Evolutionary conservation across 2,888 invertebrate species (phyloP), one percentile per base, ranked within the genome.

Genomic region (Nymphalis polychloros): DNA sequence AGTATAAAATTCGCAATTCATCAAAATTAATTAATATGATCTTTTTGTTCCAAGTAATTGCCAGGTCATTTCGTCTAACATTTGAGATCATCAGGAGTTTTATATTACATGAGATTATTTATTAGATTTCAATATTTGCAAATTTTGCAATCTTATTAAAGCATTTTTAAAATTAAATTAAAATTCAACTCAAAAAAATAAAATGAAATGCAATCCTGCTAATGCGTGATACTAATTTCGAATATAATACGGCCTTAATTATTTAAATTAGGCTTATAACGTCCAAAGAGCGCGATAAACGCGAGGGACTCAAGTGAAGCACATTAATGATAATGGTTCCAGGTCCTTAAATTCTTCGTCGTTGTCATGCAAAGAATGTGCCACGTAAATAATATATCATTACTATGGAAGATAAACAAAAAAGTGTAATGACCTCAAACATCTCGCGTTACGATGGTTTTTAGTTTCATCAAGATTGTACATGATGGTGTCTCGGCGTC

Each of bases 271-370:
- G 79, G 73, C 75, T 76, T 77, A 76, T 70, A 78, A 78, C 75
- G 75, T 78, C 75, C 76, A 70, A 71, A 73, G 74, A 69, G 74
- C 67, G 71, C 70, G 73, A 82, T 77, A 73, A 83, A 84, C 83
- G 83, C 79, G 77, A 82, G 79, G 77, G 79, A 78, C 76, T 77
- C 74, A 77, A 77, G 72, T 76, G 63, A 76, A 73, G 72, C 75
- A 77, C 70, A 77, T 81, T 86, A 85, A 88, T 87, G 86, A 84
- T 88, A 85, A 89, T 89, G 85, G 84, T 66, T 60, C 81, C 81
- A 69, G 75, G 77, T 86, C 83, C 80, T 72, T 65, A 72, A 69
- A 73, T 73, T 72, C 81, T 73, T 67, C 75, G 77, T 77, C 76
- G 77, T 78, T 76, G 83, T 83, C 82, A 86, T 79, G 81, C 82